Conservation (phyloP, 2,888 invertebrate genomes). For the Platycheirus rosarum region DNA sequence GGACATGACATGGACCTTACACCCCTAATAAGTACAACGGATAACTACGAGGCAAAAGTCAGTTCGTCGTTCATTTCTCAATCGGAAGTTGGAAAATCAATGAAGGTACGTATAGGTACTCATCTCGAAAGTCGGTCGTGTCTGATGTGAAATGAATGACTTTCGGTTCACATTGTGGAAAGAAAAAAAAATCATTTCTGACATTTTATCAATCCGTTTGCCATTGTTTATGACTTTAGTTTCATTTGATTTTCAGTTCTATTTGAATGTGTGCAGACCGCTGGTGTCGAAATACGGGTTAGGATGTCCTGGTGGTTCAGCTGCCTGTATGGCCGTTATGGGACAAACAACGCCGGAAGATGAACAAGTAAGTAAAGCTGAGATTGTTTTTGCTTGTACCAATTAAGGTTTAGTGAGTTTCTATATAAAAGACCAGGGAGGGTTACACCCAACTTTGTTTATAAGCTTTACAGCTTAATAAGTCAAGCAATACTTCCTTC, state of each 20-base stretch:
- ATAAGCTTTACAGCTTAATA: no score
- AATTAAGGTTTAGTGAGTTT: no score
- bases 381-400: neutral
- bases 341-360: conserved; percentile 79
- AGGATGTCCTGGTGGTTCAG: conserved; percentile 81
- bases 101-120: conserved; percentile 77
- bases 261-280: conserved; percentile 82
- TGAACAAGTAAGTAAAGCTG: conserved; percentile 79
- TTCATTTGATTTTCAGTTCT: conserved; percentile 77
- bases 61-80: conserved; percentile 76
- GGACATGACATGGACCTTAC: conserved; percentile 80
- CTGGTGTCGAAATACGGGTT: conserved; percentile 81
- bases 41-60: conserved; percentile 81
- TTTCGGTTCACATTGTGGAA: conserved; percentile 31
- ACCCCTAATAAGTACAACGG: conserved; percentile 80
- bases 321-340: conserved; percentile 79
- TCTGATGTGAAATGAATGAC: conserved; percentile 21
- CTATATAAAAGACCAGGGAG: no score
- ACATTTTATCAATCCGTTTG: conserved; percentile 31
- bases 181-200: conserved; percentile 48
- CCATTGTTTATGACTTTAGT: conserved; percentile 25
- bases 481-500: no score
- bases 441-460: no score
- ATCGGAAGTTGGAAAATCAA: conserved; percentile 78
- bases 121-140: neutral